Conservation (phyloP, 2,113 vertebrate genomes). For the Pelvicachromis taeniatus region DNA sequence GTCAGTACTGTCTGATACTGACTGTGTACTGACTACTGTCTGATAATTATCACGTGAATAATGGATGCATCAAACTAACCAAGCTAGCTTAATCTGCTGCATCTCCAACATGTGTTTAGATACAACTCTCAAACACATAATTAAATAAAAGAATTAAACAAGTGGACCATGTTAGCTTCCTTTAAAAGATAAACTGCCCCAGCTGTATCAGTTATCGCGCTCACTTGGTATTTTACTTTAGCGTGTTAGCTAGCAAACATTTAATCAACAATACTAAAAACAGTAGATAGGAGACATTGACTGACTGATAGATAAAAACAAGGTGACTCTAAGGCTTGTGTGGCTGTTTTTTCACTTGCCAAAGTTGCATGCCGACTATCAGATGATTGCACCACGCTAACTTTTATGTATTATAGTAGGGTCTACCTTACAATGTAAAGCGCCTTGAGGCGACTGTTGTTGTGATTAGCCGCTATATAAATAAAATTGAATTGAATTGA, state of each 20-base stretch:
- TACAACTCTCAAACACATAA: neutral
- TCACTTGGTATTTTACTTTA: neutral
- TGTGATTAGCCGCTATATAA: too few relatives aligned
- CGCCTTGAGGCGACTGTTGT: too few relatives aligned
- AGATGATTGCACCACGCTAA: accelerated
- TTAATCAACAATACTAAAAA: neutral
- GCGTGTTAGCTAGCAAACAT: neutral
- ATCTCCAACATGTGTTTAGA: neutral
- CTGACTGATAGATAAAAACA: neutral
- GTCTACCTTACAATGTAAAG: too few relatives aligned
- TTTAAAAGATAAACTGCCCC: neutral
- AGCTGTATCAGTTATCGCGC: neutral
- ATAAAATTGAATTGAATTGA: too few relatives aligned
- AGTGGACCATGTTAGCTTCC: neutral
- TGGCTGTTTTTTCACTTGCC: neutral
- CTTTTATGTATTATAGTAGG: too few relatives aligned
- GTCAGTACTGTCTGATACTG: too few relatives aligned
- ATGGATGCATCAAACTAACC: neutral
- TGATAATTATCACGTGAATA: neutral
- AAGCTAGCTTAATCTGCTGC: neutral
- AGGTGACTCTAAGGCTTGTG: neutral
- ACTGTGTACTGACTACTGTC: too few relatives aligned
- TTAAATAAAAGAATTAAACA: neutral
- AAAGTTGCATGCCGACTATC: neutral
- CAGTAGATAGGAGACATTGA: neutral